Conservation (phyloP, 2,113 vertebrate genomes). For the Ailuropoda melanoleuca region DNA sequence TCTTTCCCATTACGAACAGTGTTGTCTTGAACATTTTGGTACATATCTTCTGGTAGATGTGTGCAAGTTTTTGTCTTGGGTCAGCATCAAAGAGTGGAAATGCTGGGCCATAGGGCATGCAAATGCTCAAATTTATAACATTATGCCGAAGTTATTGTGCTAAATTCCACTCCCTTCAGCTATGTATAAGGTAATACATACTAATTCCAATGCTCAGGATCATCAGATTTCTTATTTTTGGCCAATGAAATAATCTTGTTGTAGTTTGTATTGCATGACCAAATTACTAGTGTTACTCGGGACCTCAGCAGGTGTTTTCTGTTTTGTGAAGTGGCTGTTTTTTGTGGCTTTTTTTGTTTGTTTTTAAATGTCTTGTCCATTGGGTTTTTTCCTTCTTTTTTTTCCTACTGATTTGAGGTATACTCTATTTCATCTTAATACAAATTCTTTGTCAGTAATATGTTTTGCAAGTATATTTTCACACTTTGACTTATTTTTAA, state of each 20-base stretch:
- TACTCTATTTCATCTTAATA: not conserved
- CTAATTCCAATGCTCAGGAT: not conserved
- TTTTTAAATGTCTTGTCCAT: not conserved
- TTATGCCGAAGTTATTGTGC: not conserved
- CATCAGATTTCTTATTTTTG: not conserved
- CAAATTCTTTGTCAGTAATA: not conserved
- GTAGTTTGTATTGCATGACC: not conserved
- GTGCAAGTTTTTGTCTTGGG: not conserved
- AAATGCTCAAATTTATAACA: not conserved
- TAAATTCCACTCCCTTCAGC: not conserved
- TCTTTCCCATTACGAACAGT: not conserved
- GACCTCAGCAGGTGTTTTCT: not conserved
- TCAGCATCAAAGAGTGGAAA: not conserved
- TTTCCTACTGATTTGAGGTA: not conserved
- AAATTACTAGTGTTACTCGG: not conserved
- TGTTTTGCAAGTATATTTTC: not conserved
- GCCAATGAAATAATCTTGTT: not conserved
- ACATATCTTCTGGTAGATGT: not conserved
- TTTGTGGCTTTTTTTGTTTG: not conserved
- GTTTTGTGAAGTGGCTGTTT: not conserved
- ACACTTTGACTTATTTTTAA: slow-evolving; percentile 1
- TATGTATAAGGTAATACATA: not conserved
- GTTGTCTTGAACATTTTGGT: not conserved
- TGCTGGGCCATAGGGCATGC: not conserved
- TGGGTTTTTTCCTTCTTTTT: not conserved